Evolutionary conservation across 2,888 invertebrate species (phyloP).

Genomic region (Sinohyriopsis cumingii): DNA sequence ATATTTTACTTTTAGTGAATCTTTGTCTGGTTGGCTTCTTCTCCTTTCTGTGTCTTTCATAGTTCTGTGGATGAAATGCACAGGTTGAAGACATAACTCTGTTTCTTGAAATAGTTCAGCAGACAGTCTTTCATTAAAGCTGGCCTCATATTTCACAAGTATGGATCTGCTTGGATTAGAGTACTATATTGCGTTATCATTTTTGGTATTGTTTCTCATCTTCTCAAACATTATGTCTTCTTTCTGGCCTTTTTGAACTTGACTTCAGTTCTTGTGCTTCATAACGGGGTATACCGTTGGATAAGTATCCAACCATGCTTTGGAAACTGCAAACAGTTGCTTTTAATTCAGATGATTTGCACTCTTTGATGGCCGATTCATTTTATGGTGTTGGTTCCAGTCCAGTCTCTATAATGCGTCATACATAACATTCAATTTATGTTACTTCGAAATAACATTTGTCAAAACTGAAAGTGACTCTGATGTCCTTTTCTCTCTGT

Average conservation of each 20-base stretch:
- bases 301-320: conserved; percentile 5
- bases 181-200: conserved; percentile 5
- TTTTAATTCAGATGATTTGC: conserved; percentile 9
- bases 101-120: conserved; percentile 11
- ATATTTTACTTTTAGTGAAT: conserved; percentile 10
- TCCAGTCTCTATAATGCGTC: conserved; percentile 6
- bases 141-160: conserved; percentile 1
- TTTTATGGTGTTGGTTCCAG: conserved; percentile 6
- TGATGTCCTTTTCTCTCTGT: conserved; percentile 6
- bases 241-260: neutral
- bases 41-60: conserved; percentile 20
- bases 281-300: conserved; percentile 6
- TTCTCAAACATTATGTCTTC: neutral
- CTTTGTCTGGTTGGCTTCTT: conserved; percentile 14
- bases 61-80: conserved; percentile 18
- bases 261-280: neutral
- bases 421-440: conserved; percentile 2
- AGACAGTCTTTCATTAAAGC: conserved; percentile 7
- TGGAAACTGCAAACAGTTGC: conserved; percentile 5
- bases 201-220: conserved; percentile 6
- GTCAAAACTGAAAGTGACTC: conserved; percentile 1
- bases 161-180: conserved; percentile 4
- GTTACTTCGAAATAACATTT: neutral
- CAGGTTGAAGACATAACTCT: conserved; percentile 14
- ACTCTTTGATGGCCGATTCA: conserved; percentile 6